Base-by-base conservation (phyloP, 1,140 invertebrate genomes). In the Panagrolaimus sp. region DNA sequence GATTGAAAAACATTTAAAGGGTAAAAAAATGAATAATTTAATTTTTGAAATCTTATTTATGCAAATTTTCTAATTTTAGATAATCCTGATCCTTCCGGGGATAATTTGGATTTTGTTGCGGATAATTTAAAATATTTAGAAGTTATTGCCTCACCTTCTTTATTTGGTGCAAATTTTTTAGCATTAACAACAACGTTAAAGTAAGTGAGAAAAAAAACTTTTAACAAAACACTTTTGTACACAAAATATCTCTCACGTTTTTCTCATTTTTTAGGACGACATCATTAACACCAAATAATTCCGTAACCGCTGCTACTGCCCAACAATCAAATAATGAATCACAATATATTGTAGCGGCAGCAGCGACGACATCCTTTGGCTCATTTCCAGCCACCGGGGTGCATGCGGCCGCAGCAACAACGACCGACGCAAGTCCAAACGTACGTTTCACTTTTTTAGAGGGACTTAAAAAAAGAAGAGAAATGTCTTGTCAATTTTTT, bases 121-220 rank as follows among this genome's bases (percentile, higher is more conserved):
- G 52, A 58, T 26, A 28, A 21, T 12, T 26, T 28, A 17, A 58
- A 58, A 58, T 58, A 58, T 58, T 21, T 58, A 21, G 52, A 58
- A 58, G 52, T 58, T 9, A 28, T 58, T 24, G 52, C 52, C 14
- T 21, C 52, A 1, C 52, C 52, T 2, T 26, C 21, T 28, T 58
- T 58, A 17, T 28, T 26, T 12, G 52, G 43, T 26, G 43, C 43
- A 45, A 65, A 65, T 65, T 65, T 65, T 43, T 26, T 65, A 9
- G 43, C 45, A 6, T 65, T 65, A 26, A 47, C 63, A 12, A 65
- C 45, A 24, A 26, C 45, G 10, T 24, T 44, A 21, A 44, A 43
- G 45, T 44, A 43, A 44, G 21, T 65, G 12, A 24, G 0, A n/a
- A 38, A 38, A 38, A 38, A 7, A 38, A 38, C 2, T 4, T 38